phyloP scores from a whole-genome alignment of 2,888 invertebrate species.

The Melanostoma scalare region DNA sequence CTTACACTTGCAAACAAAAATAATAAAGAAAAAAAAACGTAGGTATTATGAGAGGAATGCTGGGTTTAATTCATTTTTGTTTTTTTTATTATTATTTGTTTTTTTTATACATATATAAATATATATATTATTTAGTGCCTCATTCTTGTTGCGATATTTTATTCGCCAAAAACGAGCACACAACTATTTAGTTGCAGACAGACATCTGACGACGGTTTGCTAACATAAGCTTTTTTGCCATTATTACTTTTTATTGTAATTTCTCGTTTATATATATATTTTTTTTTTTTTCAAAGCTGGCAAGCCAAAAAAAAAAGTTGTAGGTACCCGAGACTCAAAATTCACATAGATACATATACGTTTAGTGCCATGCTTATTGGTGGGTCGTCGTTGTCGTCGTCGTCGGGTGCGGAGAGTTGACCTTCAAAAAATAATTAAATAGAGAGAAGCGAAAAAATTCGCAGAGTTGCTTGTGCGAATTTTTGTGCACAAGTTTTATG shows the following conservation, averaged over 20 bases:
- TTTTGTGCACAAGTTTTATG: constrained; percentile 66
- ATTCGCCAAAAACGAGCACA: constrained; percentile 70
- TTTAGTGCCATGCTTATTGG: constrained; percentile 52
- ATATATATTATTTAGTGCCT: constrained; percentile 46
- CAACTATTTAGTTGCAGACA: constrained; percentile 69
- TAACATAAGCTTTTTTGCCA: constrained; percentile 62
- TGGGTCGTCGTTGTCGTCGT: constrained; percentile 40
- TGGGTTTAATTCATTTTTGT: constrained; percentile 57
- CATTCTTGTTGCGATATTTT: constrained; percentile 62
- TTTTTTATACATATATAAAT: constrained; percentile 2
- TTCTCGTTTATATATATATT: constrained; percentile 26
- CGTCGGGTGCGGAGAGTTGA: constrained; percentile 80
- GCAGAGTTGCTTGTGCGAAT: constrained; percentile 69
- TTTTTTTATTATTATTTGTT: constrained; percentile 24
- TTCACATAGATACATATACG: constrained; percentile 33
- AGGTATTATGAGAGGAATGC: constrained; percentile 56
- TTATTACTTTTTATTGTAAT: constrained; percentile 66
- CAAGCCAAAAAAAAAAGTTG: constrained; percentile 32
- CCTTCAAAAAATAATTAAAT: constrained; percentile 80
- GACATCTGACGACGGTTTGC: constrained; percentile 63
- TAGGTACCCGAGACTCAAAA: constrained; percentile 55
- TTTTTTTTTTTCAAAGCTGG: constrained; percentile 35
- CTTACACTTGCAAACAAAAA: constrained; percentile 58
- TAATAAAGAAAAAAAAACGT: constrained; percentile 20
- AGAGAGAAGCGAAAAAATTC: constrained; percentile 73